phyloP scores from a whole-genome alignment of 2,113 vertebrate species.

The Pongo abelii region DNA sequence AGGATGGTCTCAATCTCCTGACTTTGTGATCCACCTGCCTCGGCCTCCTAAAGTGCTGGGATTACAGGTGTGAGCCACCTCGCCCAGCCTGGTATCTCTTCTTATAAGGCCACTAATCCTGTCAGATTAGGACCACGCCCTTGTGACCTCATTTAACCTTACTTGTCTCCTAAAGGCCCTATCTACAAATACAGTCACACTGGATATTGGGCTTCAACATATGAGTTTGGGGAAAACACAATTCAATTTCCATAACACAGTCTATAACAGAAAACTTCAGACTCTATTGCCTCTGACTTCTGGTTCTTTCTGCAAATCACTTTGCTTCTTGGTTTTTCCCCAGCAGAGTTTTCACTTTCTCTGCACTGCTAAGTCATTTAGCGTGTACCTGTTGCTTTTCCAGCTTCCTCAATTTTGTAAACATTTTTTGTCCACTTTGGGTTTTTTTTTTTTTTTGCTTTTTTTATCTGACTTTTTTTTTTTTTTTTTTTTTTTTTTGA shows the following conservation, averaged over 20 bases:
- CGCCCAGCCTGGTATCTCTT: background rate
- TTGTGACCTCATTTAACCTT: background rate
- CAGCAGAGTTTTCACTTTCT: background rate
- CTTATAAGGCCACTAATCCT: background rate
- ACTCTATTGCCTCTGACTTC: background rate
- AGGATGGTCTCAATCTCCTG: no score
- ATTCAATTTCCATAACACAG: background rate
- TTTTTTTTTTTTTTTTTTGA: background rate
- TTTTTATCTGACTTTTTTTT: background rate
- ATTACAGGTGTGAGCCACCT: no score
- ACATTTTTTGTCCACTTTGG: background rate
- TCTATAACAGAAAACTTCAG: background rate
- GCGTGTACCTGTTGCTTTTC: background rate
- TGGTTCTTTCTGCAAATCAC: background rate
- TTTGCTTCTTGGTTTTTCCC: background rate
- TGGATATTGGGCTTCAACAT: background rate
- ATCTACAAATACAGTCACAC: background rate
- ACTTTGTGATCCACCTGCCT: no score
- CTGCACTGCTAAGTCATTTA: background rate
- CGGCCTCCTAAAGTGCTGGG: no score
- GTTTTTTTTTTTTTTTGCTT: background rate
- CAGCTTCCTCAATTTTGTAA: background rate
- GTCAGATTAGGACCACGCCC: background rate
- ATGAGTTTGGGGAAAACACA: background rate
- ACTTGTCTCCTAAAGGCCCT: background rate